Percentiles rank a stretch among this genome's conserved stretches.
phyloP scores from a whole-genome alignment of 2,888 invertebrate genomes.

The Phytoseiulus persimilis region DNA sequence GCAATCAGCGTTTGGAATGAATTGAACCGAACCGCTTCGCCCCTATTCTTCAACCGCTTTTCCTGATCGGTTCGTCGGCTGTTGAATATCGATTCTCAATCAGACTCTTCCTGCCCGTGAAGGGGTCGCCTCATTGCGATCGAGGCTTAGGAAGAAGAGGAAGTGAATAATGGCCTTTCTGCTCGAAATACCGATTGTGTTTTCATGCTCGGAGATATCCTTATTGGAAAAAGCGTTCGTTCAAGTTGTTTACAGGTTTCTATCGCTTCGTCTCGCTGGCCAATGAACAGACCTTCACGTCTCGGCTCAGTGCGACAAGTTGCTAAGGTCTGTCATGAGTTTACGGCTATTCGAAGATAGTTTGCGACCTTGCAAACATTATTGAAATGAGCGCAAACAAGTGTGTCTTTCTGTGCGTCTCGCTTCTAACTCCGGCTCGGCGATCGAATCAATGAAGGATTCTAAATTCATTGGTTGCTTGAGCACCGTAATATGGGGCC shows the following conservation, averaged over 20 bases:
- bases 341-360: background rate
- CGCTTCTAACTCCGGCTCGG: background rate
- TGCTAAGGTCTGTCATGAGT: background rate
- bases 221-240: background rate
- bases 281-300: background rate
- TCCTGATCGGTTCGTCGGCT: too few species aligned
- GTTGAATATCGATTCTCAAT: too few species aligned
- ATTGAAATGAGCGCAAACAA: background rate
- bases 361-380: background rate
- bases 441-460: background rate
- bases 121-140: too few species aligned
- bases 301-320: background rate
- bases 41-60: too few species aligned
- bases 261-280: background rate
- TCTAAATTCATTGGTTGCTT: background rate
- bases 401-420: too few species aligned
- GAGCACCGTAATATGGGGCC: too few species aligned
- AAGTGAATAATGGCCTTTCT: background rate
- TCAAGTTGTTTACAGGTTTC: background rate
- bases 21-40: too few species aligned
- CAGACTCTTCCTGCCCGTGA: too few species aligned
- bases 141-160: too few species aligned
- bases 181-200: background rate
- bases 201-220: background rate
- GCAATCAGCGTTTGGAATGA: too few species aligned